Percentiles rank a stretch among this genome's conserved stretches.
These are phyloP conservation scores for Lophura nycthemera DNA, from an alignment of 2,113 vertebrate species.

Conservation along the genomic window DNA sequence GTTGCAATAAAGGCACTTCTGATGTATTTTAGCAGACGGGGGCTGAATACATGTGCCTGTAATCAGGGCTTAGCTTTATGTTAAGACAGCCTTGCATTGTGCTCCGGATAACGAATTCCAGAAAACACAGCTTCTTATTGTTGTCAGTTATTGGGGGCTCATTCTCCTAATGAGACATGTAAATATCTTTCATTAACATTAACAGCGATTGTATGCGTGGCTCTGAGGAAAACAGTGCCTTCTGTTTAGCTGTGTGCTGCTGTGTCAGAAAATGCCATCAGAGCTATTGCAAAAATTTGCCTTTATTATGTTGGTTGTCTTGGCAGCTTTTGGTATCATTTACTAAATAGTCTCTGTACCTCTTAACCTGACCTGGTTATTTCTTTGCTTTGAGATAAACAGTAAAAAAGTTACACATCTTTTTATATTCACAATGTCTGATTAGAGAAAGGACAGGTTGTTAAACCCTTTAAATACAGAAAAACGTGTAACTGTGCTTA, in stretches of 20 bases:
- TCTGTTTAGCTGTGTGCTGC: constrained; percentile 8
- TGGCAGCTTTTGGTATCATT: neutral
- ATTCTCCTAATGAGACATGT: constrained; percentile 54
- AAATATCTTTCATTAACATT: constrained; percentile 65
- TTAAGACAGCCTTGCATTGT: constrained; percentile 62
- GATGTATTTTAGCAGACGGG: constrained; percentile 3
- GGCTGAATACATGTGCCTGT: constrained; percentile 42
- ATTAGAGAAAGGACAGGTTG: neutral
- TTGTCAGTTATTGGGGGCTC: constrained; percentile 55
- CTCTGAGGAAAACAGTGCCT: constrained; percentile 33
- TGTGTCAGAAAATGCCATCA: neutral
- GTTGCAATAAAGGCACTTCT: constrained; percentile 53
- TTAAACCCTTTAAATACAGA: neutral
- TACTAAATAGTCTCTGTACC: neutral
- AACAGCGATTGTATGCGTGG: neutral
- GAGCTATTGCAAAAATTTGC: neutral
- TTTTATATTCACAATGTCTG: neutral
- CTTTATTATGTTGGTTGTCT: neutral
- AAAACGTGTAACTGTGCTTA: neutral
- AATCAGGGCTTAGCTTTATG: constrained; percentile 51
- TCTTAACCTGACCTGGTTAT: neutral
- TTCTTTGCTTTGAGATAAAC: neutral
- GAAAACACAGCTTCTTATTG: constrained; percentile 70
- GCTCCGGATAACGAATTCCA: constrained; percentile 54
- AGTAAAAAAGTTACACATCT: neutral